These are phyloP conservation scores for Ptilonorhynchus violaceus DNA, from an alignment of 2,113 vertebrate species.

Conservation along the genomic window DNA sequence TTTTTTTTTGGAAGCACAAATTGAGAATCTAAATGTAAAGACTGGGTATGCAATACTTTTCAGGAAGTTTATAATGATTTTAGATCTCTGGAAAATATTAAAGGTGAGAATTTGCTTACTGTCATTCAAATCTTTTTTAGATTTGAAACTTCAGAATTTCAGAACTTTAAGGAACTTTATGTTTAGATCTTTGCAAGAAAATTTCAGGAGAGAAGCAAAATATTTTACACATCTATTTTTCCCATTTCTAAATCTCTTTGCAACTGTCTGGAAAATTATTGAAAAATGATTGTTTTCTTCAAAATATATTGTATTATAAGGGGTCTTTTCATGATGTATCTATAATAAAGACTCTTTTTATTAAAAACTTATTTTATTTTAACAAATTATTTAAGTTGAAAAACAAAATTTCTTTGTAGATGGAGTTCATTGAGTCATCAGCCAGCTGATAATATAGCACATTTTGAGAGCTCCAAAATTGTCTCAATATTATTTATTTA, in stretches of 20 bases:
- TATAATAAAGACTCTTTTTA: neutral
- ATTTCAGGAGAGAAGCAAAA: neutral
- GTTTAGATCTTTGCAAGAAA: neutral
- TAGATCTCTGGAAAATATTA: neutral
- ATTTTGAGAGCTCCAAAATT: neutral
- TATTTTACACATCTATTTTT: neutral
- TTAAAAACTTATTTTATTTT: neutral
- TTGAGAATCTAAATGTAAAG: neutral
- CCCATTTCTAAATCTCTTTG: neutral
- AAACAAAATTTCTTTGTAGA: neutral
- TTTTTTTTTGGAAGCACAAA: neutral
- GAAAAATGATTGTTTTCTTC: neutral
- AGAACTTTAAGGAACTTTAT: neutral
- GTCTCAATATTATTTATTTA: neutral
- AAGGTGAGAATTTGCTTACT: neutral
- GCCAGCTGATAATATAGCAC: neutral
- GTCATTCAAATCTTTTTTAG: neutral
- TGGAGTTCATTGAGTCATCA: neutral
- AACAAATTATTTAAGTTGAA: neutral
- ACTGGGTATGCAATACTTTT: neutral
- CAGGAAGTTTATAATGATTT: neutral
- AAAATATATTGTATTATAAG: neutral
- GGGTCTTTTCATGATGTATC: neutral
- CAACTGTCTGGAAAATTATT: neutral
- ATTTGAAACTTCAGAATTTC: neutral